These are phyloP conservation scores for Antedon bifida DNA, from an alignment of 35 echinoderm and acorn worm species.

Conservation along the genomic window DNA sequence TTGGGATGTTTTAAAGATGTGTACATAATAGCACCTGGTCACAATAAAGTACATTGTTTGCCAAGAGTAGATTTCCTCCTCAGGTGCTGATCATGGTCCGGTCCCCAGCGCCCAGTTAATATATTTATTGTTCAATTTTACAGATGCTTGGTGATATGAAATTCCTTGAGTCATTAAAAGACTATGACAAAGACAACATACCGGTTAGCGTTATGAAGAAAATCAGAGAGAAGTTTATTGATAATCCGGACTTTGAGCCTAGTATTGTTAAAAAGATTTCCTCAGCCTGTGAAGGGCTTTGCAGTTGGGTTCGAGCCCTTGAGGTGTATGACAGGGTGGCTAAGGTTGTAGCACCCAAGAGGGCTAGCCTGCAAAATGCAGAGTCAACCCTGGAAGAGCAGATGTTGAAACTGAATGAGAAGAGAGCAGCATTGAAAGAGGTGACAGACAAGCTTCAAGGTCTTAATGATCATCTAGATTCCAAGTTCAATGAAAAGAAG, in stretches of 20 bases:
- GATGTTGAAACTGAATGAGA: slow-evolving; percentile 62
- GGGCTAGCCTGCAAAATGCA: slow-evolving; percentile 64
- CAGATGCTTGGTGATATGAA: slow-evolving; percentile 89
- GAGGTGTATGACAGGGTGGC: slow-evolving; percentile 96
- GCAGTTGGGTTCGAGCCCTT: slow-evolving; percentile 76
- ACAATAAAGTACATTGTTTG: too few relatives aligned
- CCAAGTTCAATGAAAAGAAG: slow-evolving; percentile 79
- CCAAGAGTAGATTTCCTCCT: too few relatives aligned
- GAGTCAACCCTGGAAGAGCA: slow-evolving; percentile 64
- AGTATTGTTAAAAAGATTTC: slow-evolving; percentile 65
- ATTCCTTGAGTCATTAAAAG: slow-evolving; percentile 86
- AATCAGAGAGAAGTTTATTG: slow-evolving; percentile 78
- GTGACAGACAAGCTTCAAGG: slow-evolving; percentile 80
- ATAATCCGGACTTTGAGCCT: slow-evolving; percentile 90
- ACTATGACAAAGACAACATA: slow-evolving; percentile 78
- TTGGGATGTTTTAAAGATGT: too few relatives aligned
- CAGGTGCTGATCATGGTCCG: too few relatives aligned
- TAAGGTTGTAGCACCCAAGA: slow-evolving; percentile 96
- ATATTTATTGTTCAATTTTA: neutral
- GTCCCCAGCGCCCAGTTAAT: too few relatives aligned
- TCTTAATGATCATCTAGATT: slow-evolving; percentile 66
- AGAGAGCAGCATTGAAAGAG: slow-evolving; percentile 73
- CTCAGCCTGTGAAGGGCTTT: slow-evolving; percentile 79
- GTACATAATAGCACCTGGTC: too few relatives aligned
- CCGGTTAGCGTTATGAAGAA: slow-evolving; percentile 58